Evolutionary conservation across 2,888 invertebrate genomes (phyloP), one percentile per base, ranked within the genome.

Genomic region (Drosophila cognata): DNA sequence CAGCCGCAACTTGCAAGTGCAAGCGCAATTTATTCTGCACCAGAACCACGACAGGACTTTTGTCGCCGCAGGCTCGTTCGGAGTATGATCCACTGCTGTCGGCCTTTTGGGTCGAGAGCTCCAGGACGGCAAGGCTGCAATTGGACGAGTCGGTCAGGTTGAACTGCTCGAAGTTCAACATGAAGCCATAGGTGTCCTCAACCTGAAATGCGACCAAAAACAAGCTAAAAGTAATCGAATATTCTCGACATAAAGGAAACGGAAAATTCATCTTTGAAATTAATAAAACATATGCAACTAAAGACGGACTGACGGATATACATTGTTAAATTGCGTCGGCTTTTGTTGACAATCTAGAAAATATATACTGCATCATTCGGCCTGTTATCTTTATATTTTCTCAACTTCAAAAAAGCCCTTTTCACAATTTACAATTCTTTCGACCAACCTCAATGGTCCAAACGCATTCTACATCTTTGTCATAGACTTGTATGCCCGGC

Each of bases 381-480:
- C 4, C 18, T 38, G 38, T 10, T 18, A 18, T 0, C n/a, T 5
- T 21, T 43, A 43, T 43, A 21, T 13, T 43, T 11, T 11, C 43
- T n/a, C 1, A 21, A 3, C 6, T 13, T 21, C 6, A 43, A 18
- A 2, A 16, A 16, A 35, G 21, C 8, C 10, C 33, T 33, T 33
- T 33, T 11, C 4, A 13, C 5, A 28, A 52, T 11, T 36, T n/a
- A 10, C 21, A 16, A 6, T 8, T 4, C 16, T 18, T 31, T 7
- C 2, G 6, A 56, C 71, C 35, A 29, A 73, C 84, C 2, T 96
- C 95, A 38, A 94, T 92, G 61, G 97, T 95, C 97, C 98, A 99
- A 56, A 95, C 94, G 89, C 99, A 99, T 79, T 96, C 95, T 63
- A 96, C 94, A 84, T 95, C 95, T 56, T 94, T 93, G 2, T 96